Percentiles rank a stretch among this genome's conserved stretches.
Conservation (phyloP, 2,113 vertebrate species). For the Grallaria varia region DNA sequence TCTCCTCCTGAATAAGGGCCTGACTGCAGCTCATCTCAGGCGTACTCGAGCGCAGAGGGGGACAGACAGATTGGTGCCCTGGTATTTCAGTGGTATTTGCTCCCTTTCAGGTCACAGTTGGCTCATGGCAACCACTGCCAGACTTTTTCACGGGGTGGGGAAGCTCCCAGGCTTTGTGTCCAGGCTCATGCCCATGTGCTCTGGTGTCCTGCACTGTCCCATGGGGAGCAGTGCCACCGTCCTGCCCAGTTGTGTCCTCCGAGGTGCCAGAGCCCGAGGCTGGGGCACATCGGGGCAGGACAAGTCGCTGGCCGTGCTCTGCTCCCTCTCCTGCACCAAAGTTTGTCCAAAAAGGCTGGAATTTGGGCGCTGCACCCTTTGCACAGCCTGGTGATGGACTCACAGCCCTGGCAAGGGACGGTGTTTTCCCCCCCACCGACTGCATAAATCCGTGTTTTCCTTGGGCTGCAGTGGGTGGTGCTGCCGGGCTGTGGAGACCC, state of each 20-base stretch:
- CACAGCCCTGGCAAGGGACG: neutral
- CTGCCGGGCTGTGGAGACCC: neutral
- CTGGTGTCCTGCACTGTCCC: neutral
- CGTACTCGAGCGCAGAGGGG: neutral
- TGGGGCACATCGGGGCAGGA: neutral
- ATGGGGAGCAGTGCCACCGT: accelerated
- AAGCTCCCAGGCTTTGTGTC: neutral
- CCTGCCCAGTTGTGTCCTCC: neutral
- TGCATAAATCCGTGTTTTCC: neutral
- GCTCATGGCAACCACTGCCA: neutral
- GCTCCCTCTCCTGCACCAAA: neutral
- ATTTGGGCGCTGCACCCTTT: accelerated
- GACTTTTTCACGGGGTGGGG: neutral
- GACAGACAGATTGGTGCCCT: neutral
- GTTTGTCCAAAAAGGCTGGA: neutral
- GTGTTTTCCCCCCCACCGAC: neutral
- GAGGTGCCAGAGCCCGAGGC: neutral
- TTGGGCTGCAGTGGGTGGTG: neutral
- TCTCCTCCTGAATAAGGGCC: neutral
- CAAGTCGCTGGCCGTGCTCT: neutral
- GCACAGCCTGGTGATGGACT: neutral
- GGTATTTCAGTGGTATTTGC: neutral
- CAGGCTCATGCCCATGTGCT: accelerated
- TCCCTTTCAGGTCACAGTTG: neutral
- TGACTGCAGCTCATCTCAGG: neutral